Percentiles rank a stretch among this genome's conserved stretches.
phyloP scores from a whole-genome alignment of 2,113 vertebrate genomes.

The Suncus etruscus region DNA sequence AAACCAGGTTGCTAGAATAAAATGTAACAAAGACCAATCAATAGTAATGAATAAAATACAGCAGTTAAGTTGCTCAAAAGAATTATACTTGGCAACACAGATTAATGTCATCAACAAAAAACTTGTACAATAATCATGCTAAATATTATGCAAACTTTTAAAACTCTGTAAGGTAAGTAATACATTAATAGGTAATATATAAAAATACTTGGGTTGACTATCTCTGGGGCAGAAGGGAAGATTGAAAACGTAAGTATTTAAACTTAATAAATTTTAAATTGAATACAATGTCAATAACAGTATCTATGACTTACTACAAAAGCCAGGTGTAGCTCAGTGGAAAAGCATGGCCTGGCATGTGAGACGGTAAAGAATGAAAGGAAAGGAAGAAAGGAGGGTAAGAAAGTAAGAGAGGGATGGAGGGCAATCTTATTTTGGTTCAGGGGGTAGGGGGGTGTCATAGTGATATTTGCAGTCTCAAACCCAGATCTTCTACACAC shows the following conservation, averaged over 20 bases:
- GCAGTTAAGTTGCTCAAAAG: slow-evolving; percentile 4
- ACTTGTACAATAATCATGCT: slow-evolving; percentile 34
- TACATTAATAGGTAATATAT: background rate
- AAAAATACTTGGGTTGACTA: slow-evolving; percentile 38
- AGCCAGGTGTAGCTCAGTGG: no score
- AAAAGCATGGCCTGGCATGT: no score
- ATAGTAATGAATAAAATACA: slow-evolving; percentile 30
- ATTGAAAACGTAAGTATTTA: background rate
- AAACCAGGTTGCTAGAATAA: slow-evolving; percentile 33
- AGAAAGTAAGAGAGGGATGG: no score
- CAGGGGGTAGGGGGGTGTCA: no score
- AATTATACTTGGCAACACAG: background rate
- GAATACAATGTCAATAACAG: background rate
- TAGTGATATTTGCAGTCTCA: no score
- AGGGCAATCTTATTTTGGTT: no score
- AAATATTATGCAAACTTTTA: background rate
- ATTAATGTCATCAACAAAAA: slow-evolving; percentile 26
- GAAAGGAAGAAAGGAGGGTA: no score
- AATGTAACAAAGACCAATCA: slow-evolving; percentile 29
- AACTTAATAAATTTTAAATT: background rate
- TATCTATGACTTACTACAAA: slow-evolving; percentile 45
- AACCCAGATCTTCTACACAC: no score
- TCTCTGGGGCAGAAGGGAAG: background rate
- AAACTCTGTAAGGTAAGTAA: background rate
- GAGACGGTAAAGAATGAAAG: no score